Base-by-base conservation (phyloP, 2,888 invertebrate species). In the Ceratothoa steindachneri region DNA sequence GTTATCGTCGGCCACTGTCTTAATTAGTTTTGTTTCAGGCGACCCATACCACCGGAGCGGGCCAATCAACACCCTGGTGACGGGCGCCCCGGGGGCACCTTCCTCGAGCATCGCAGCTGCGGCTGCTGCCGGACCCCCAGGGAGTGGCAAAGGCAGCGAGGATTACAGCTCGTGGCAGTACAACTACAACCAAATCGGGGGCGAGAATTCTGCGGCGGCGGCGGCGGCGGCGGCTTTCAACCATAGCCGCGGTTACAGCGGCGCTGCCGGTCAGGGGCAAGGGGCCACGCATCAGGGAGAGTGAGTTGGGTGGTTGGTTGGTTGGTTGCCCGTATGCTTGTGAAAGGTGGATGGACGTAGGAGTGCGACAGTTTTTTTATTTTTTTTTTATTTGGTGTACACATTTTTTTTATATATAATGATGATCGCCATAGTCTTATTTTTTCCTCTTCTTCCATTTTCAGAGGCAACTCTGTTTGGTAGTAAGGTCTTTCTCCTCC, bases 131-230 rank as follows among this genome's bases (percentile, higher is more conserved):
- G 73, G 73, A 51, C 73, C 73, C 51, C 75, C 72, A n/a, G 75
- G 73, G 27, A 28, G 65, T 22, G 78, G 75, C 29, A 78, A 78
- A 60, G 73, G 73, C 4, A 73, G 73, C 22, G 78, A 75, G 7
- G 78, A 78, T 69, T 78, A 78, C 67, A 75, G 75, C 67, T 78
- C 75, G 52, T 75, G 78, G 71, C 78, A 78, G 67, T 78, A 75
- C 70, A 75, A 78, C 69, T 73, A 77, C 73, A 73, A 77, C 73
- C 77, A 77, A 69, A 77, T 77, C 71, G 69, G 71, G 15, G 69
- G 77, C 15, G 73, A 77, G 15, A 77, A 71, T 65, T 53, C 71
- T 52, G 73, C 76, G 9, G 73, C 24, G 9, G 24, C 76, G 7
- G 72, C 74, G 9, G 72, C 74, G 31, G 30, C 77, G 5, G 73